A percentile compares a stretch with the other conserved stretches of the same genome.
Evolutionary conservation across 2,113 vertebrate species (phyloP).

Genomic region (Xenopus borealis): DNA sequence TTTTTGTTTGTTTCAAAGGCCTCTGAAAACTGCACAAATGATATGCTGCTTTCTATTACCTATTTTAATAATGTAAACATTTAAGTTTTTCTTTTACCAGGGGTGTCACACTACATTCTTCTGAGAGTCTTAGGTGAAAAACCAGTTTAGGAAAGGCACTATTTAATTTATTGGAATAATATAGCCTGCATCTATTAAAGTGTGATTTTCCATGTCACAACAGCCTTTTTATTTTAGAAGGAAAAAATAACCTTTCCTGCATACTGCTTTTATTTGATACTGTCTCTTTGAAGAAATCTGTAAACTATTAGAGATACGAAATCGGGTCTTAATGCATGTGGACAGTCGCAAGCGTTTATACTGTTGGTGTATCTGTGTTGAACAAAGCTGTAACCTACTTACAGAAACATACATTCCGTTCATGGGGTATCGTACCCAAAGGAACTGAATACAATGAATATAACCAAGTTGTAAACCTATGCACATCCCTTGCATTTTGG

Average conservation of each 20-base stretch:
- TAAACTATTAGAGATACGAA: constrained; percentile 87
- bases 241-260: constrained; percentile 12
- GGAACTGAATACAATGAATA: constrained; percentile 78
- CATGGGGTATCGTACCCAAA: constrained; percentile 77
- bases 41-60: constrained; percentile 86
- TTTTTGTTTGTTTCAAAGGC: constrained; percentile 81
- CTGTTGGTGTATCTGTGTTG: constrained; percentile 89
- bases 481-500: constrained; percentile 93
- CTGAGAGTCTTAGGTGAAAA: constrained; percentile 73
- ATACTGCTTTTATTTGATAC: constrained; percentile 69
- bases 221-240: constrained; percentile 65
- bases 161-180: constrained; percentile 81
- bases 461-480: constrained; percentile 88
- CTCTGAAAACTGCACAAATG: constrained; percentile 84
- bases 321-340: constrained; percentile 97
- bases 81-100: constrained; percentile 70
- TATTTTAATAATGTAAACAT: constrained; percentile 82
- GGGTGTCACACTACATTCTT: constrained; percentile 78
- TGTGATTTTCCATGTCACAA: constrained; percentile 69
- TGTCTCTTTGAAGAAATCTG: constrained; percentile 94
- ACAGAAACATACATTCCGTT: constrained; percentile 85
- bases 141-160: constrained; percentile 68
- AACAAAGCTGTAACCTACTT: constrained; percentile 79
- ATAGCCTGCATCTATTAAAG: constrained; percentile 67
- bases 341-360: constrained; percentile 91